A percentile compares a stretch with the other conserved stretches of the same genome.
Conservation (phyloP, 2,113 vertebrate species). For the Danionella cerebrum region DNA sequence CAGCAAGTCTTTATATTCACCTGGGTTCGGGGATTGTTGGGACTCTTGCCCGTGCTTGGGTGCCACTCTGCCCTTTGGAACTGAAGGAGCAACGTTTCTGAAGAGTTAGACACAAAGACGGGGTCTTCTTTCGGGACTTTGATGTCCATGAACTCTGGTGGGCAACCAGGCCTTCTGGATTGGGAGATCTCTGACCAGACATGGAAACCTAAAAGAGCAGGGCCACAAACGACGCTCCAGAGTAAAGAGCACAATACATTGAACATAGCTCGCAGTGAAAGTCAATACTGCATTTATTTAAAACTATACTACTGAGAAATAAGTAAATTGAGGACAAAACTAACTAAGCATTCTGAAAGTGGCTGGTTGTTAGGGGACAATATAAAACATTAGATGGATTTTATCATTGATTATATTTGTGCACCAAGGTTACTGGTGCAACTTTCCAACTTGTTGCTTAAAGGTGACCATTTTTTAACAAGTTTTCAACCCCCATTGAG, state of each 20-base stretch:
- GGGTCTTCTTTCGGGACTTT: conserved; percentile 70
- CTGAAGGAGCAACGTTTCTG: conserved; percentile 69
- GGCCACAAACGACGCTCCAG: neutral
- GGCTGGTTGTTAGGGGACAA: too few species aligned
- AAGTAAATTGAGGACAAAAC: too few species aligned
- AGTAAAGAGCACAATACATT: neutral
- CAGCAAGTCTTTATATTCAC: conserved; percentile 16
- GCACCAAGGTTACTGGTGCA: too few species aligned
- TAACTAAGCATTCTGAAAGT: too few species aligned
- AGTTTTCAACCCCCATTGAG: too few species aligned
- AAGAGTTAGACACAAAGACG: conserved; percentile 66
- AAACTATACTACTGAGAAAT: too few species aligned
- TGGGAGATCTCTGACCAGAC: conserved; percentile 63
- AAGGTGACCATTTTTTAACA: too few species aligned
- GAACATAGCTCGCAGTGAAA: too few species aligned
- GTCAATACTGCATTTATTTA: too few species aligned
- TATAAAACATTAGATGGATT: too few species aligned
- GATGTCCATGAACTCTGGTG: conserved; percentile 87
- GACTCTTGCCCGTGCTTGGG: conserved; percentile 72
- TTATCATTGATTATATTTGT: too few species aligned
- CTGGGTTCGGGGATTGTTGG: conserved; percentile 82
- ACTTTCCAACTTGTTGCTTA: too few species aligned
- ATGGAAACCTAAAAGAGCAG: conserved; percentile 64
- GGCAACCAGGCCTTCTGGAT: conserved; percentile 58
- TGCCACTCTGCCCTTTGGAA: conserved; percentile 81